Evolutionary conservation across 2,113 vertebrate genomes (phyloP).

Genomic region (Anolis carolinensis): DNA sequence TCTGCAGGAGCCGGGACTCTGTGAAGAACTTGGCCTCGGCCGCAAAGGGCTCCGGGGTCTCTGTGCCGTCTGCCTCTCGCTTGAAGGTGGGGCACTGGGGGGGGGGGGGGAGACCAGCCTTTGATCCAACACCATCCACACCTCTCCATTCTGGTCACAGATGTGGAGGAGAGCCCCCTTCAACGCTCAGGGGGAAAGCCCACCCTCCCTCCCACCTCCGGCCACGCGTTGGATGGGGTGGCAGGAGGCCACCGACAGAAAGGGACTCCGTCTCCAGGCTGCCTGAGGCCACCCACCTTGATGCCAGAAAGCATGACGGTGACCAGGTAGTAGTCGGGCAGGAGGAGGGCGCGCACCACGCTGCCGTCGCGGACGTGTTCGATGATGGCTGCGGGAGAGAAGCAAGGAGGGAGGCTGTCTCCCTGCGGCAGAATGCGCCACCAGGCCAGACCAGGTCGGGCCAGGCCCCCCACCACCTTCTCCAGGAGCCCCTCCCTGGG

Average conservation of each 20-base stretch:
- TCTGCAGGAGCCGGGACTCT: slow-evolving; percentile 92
- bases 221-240: background rate
- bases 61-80: slow-evolving; percentile 87
- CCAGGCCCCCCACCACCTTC: background rate
- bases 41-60: slow-evolving; percentile 89
- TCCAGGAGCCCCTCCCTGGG: background rate
- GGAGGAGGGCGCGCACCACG: slow-evolving; percentile 91
- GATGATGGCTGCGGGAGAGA: slow-evolving; percentile 86
- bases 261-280: background rate
- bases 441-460: no score
- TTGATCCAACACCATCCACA: no score
- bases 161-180: background rate
- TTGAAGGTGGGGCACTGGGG: slow-evolving; percentile 92
- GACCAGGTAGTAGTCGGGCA: slow-evolving; percentile 94
- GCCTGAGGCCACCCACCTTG: slow-evolving; percentile 81
- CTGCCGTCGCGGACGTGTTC: slow-evolving; percentile 96
- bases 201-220: no score
- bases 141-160: no score
- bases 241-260: background rate
- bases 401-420: no score
- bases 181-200: no score
- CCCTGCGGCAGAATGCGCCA: no score
- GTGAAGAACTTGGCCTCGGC: slow-evolving; percentile 98
- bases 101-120: background rate
- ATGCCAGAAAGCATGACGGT: slow-evolving; percentile 97